Evolutionary conservation across 2,888 invertebrate genomes (phyloP).

Genomic region (Dascillus cervinus): DNA sequence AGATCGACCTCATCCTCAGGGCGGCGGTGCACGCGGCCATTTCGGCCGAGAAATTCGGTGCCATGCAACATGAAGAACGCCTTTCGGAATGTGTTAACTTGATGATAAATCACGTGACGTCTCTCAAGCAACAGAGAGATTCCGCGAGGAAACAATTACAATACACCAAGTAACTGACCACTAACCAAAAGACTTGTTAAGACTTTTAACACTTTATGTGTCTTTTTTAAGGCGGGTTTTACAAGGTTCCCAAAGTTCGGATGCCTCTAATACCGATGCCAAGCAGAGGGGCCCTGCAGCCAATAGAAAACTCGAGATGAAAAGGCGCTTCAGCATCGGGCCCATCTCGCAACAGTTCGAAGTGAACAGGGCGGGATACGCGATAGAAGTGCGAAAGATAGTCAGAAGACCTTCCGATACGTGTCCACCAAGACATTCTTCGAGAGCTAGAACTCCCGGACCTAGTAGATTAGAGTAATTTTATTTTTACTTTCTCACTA

Average conservation of each 20-base stretch:
- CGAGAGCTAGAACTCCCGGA: conserved; percentile 34
- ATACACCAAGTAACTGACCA: conserved; percentile 51
- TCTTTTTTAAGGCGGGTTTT: conserved; percentile 31
- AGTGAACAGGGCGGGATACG: too few relatives aligned
- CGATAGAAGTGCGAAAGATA: conserved; percentile 24
- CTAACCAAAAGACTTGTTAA: not conserved
- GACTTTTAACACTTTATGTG: not conserved
- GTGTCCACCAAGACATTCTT: conserved; percentile 28
- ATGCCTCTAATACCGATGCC: conserved; percentile 13
- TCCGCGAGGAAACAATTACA: conserved; percentile 49
- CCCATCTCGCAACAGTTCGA: conserved; percentile 46
- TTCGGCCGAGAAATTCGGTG: conserved; percentile 44
- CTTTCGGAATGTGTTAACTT: conserved; percentile 50
- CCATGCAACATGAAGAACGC: conserved; percentile 51
- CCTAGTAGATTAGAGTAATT: conserved; percentile 41
- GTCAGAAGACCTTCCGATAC: conserved; percentile 35
- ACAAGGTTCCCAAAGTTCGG: conserved; percentile 30
- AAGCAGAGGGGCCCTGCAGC: conserved; percentile 10
- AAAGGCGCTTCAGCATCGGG: conserved; percentile 49
- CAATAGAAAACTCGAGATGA: conserved; percentile 30
- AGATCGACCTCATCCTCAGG: conserved; percentile 39
- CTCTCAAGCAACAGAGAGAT: conserved; percentile 48
- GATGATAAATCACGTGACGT: conserved; percentile 52
- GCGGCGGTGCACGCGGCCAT: conserved; percentile 35
- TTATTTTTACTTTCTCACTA: not conserved